Base-by-base conservation (phyloP, 2,113 vertebrate species). In the Brevimyrus niger region DNA sequence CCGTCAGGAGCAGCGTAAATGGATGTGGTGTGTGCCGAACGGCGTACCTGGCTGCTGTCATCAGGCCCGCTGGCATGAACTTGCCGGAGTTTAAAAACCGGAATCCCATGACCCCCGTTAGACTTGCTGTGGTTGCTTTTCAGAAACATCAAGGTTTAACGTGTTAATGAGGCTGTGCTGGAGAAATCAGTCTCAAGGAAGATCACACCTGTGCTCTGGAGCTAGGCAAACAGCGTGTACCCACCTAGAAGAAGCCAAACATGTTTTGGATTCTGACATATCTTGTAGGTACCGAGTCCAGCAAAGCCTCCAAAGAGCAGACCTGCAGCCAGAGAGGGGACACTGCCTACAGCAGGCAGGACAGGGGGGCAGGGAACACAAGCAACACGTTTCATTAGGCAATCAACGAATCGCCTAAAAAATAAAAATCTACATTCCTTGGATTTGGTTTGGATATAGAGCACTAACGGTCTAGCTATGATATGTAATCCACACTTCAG, bases 1-100 rank as follows among this genome's bases (percentile, higher is more conserved):
- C 96, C 91, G 98, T 97, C 47, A 98, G 93, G 48, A 44, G 42
- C 46, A 27, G 82, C 0, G 19, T 86, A 19, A 51, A 38, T 19
- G 31, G 38, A 5, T 15, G 27, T 31, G 58, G 13, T 21, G 53
- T 21, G 42, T 44, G 17, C 19, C 5, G 1, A 7, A 0, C 13
- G 27, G 11, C 3, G 11, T 96, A 98, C 98, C 98, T 99, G 86
- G 95, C 93, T 87, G 97, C 95, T 10, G 97, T 96, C 91, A 98
- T 97, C 47, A 99, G 93, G 50, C 98, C 98, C 0, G 97, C 97
- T 58, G 98, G 98, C 97, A 99, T 98, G 87, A 99, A 96, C 93
- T 98, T 99, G 92, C 97, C 95, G 31, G 97, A 97, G 94, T 93
- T 93, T 92, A 98, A 95, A 93, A 97, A 99, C 89, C 98, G 95